Evolutionary conservation across 2,888 invertebrate genomes (phyloP), one percentile per base, ranked within the genome.

Genomic region (Lamellibrachia columna): DNA sequence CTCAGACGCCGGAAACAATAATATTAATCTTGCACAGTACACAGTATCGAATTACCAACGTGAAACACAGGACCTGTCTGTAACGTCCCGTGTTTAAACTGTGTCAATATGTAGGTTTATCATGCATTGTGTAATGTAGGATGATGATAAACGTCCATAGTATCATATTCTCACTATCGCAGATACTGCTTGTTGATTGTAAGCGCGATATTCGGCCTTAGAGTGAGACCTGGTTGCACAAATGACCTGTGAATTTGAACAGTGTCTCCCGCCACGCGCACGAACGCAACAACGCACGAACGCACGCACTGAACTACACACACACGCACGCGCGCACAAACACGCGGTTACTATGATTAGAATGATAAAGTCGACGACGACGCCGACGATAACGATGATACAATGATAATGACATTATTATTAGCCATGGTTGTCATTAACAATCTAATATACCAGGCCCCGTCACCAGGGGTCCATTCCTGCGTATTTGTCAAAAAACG

Each of bases 81-180:
- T 15, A 3, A 75, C 0, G 22, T 75, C 22, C 6, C 75, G 22
- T 75, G 75, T 22, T n/a, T 75, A 11, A 40, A 75, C 75, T 75
- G 75, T 75, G 75, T 75, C 75, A 75, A 75, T n/a, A 75, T n/a
- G 75, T 75, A 75, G n/a, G 75, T 75, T 75, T 75, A 75, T 75
- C 75, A 75, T 22, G 22, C 75, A 75, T 75, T 75, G 75, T 75
- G 15, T 75, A 75, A 75, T 75, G 15, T 11, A 22, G 22, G 75
- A 75, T 75, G 75, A 75, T 75, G 75, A 22, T 75, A 15, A 75
- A 75, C 22, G 15, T 75, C n/a, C 15, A 22, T 75, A 22, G 75
- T 22, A 75, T 22, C 75, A 75, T 75, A 75, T 75, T 75, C 22
- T 11, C 55, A 55, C 75, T 22, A 22, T 22, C 75, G n/a, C n/a